Percentiles rank a stretch among this genome's conserved stretches.
Evolutionary conservation across 2,888 invertebrate species (phyloP).

Genomic region (Sarcophaga caerulescens): DNA sequence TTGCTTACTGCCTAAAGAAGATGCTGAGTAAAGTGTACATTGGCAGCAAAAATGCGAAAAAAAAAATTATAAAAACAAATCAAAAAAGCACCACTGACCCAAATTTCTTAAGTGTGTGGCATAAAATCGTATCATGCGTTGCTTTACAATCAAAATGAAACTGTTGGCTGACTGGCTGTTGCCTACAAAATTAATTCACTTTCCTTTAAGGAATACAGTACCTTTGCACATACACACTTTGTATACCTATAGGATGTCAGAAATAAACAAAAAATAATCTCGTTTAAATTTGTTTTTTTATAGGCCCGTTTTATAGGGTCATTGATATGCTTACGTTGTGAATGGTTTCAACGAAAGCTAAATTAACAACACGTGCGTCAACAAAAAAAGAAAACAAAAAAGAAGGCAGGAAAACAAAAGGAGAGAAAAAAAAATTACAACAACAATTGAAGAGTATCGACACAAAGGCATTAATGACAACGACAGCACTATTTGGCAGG

Average conservation of each 20-base stretch:
- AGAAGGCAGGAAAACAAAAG: no score
- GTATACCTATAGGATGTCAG: slow-evolving; percentile 32
- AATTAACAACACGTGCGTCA: slow-evolving; percentile 63
- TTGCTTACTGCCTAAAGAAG: neutral
- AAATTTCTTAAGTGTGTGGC: slow-evolving; percentile 55
- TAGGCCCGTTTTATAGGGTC: slow-evolving; percentile 30
- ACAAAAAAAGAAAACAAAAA: neutral
- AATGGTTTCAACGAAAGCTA: slow-evolving; percentile 33
- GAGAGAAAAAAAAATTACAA: slow-evolving; percentile 14
- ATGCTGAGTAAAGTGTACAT: slow-evolving; percentile 1
- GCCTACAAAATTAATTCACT: slow-evolving; percentile 64
- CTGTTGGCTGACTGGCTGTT: neutral
- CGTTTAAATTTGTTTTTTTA: slow-evolving; percentile 36
- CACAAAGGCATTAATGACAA: slow-evolving; percentile 9
- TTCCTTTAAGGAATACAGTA: slow-evolving; percentile 60
- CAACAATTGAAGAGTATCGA: slow-evolving; percentile 1
- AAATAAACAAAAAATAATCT: slow-evolving; percentile 36
- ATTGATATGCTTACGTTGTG: slow-evolving; percentile 17
- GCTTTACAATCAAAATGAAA: neutral
- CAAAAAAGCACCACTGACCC: slow-evolving; percentile 57
- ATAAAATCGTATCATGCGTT: slow-evolving; percentile 6
- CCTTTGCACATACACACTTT: no score
- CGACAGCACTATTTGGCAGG: slow-evolving; percentile 14
- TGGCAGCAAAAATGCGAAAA: neutral
- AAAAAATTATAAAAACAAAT: neutral